Conservation (phyloP, 2,113 vertebrate species). For the Notarius lentiginosus region DNA sequence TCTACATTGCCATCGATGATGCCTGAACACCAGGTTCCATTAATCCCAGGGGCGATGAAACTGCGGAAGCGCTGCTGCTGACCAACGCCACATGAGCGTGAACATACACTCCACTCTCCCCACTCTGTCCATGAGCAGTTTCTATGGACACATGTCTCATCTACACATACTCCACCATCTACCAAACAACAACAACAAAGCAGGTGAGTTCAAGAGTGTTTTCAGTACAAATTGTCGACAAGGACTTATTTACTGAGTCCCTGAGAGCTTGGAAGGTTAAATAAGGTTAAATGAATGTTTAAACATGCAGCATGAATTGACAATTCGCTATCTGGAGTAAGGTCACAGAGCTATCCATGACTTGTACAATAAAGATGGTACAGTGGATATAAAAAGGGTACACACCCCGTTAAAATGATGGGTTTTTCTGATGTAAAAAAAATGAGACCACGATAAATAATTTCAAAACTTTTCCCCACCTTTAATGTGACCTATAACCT, state of each 20-base stretch:
- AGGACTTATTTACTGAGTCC: not conserved
- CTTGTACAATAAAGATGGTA: not conserved
- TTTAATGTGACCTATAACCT: too few relatives aligned
- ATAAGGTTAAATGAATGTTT: not conserved
- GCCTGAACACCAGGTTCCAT: constrained; percentile 80
- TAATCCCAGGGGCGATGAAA: constrained; percentile 71
- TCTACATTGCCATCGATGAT: constrained; percentile 79
- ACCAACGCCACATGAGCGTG: constrained; percentile 83
- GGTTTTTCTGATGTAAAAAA: too few relatives aligned
- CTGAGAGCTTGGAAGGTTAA: not conserved
- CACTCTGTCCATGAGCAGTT: constrained; percentile 86
- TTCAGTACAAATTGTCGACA: not conserved
- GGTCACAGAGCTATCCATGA: not conserved
- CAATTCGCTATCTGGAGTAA: not conserved
- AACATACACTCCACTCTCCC: constrained; percentile 78
- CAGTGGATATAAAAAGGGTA: too few relatives aligned
- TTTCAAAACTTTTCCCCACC: too few relatives aligned
- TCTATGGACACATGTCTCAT: constrained; percentile 61
- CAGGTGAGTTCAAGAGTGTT: not conserved
- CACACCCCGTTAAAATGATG: too few relatives aligned
- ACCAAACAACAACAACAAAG: constrained; percentile 21
- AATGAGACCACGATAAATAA: too few relatives aligned
- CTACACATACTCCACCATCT: constrained; percentile 64
- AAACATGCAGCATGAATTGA: not conserved
- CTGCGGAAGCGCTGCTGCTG: constrained; percentile 83